Evolutionary conservation across 2,797 vertebrate genomes (phyloP).

Genomic region (Loriculus beryllinus): DNA sequence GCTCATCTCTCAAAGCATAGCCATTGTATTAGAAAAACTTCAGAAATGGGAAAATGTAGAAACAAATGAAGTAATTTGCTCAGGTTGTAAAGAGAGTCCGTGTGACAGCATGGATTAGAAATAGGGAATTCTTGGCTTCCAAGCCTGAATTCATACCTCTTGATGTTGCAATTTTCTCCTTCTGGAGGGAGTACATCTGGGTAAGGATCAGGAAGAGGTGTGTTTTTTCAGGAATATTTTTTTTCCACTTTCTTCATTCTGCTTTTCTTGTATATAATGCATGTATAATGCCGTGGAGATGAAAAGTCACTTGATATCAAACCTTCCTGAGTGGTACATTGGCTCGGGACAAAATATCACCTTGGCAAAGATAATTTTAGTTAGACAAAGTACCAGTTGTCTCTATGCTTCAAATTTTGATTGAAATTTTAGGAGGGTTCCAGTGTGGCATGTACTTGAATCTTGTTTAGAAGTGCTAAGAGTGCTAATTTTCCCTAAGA

Average conservation of each 20-base stretch:
- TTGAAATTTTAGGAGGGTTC: not conserved
- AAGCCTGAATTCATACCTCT: not conserved
- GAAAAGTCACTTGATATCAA: not conserved
- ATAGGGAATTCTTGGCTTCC: conserved; percentile 14
- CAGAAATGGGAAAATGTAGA: not conserved
- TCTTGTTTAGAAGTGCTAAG: not conserved
- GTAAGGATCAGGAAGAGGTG: not conserved
- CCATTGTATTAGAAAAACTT: not conserved
- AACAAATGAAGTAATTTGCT: not conserved
- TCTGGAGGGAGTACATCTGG: conserved; percentile 5
- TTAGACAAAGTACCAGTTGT: not conserved
- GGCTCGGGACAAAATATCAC: not conserved
- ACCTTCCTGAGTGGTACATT: not conserved
- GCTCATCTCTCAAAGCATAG: not conserved
- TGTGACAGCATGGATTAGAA: conserved; percentile 25
- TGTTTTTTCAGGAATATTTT: not conserved
- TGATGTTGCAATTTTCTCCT: conserved; percentile 18
- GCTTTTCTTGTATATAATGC: not conserved
- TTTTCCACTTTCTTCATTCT: not conserved
- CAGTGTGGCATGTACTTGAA: not conserved
- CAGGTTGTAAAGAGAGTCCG: not conserved
- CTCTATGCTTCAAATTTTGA: not conserved
- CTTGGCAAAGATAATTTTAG: not conserved
- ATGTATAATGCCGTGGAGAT: not conserved
- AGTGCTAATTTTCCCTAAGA: not conserved